Evolutionary conservation across 2,888 invertebrate species (phyloP), one percentile per base, ranked within the genome.

Genomic region (Arctia plantaginis): DNA sequence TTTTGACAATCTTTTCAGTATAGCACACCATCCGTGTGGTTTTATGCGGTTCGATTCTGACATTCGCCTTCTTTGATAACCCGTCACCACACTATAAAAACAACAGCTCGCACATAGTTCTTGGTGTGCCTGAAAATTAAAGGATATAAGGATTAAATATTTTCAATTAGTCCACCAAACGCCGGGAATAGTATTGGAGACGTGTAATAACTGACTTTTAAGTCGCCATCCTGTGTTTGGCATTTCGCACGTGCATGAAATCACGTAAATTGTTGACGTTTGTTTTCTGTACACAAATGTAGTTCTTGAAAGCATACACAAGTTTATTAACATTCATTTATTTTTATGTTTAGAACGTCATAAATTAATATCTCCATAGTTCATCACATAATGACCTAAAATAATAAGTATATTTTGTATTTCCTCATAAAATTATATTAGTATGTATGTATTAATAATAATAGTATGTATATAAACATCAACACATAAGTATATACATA

Each of bases 181-280:
- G 2, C 47, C 12, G n/a, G 47, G 27, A 71, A 30, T 51, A 39
- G 27, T 71, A 66, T 39, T 55, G 27, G 51, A 55, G 51, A 55
- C 27, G 70, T 44, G 20, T 44, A 41, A 41, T 66, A 35, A 51
- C 66, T 55, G 51, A 66, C 66, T 71, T 64, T 64, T 27, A 69
- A 39, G 27, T 10, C 55, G 18, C 55, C 35, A 41, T 33, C 55
- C 33, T 71, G 66, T 75, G 74, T 77, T 84, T 78, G 82, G 69
- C 67, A 75, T 76, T 73, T 71, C 59, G 27, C 67, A 71, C 70
- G 70, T 71, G 80, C 73, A 65, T 81, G 73, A 75, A 81, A 73
- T 77, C 75, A 69, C 73, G 66, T 73, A 72, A 30, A 77, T 77
- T 73, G 77, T 82, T 77, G 79, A 59, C 69, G 47, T 73, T 81